A percentile compares a stretch with the other conserved stretches of the same genome.
Evolutionary conservation across 1,140 invertebrate species (phyloP).

Genomic region (Conus betulinus): DNA sequence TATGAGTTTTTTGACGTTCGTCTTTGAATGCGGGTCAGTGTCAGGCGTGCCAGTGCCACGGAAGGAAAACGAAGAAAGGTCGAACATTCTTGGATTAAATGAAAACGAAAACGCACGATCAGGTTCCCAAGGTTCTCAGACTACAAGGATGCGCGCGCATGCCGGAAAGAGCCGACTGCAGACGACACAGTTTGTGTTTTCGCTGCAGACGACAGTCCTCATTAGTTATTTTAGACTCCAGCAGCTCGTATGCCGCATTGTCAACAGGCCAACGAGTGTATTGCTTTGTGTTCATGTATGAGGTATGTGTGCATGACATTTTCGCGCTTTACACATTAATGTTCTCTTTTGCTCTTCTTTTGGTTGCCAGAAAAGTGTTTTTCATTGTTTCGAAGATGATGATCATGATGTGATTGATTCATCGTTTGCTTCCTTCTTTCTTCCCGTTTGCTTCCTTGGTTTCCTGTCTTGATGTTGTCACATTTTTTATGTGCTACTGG

Average conservation of each 20-base stretch:
- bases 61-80: no score
- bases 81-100: no score
- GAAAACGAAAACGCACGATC: not conserved
- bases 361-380: not conserved
- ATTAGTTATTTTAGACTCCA: slow-evolving; percentile 2
- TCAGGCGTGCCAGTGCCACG: no score
- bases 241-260: not conserved
- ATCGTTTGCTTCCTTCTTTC: not conserved
- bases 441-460: not conserved
- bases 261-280: not conserved
- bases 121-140: slow-evolving; percentile 7
- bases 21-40: no score
- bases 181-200: slow-evolving; percentile 6
- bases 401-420: not conserved
- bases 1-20: no score
- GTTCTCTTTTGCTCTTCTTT: not conserved
- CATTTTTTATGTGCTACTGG: no score
- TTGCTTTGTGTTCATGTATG: not conserved
- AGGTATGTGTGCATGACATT: not conserved
- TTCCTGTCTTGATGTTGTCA: not conserved
- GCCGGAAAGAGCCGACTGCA: not conserved
- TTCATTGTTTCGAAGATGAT: not conserved
- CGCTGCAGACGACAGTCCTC: not conserved
- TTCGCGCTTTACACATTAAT: not conserved
- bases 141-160: slow-evolving; percentile 4